phyloP scores from a whole-genome alignment of 1,140 invertebrate genomes.

The Drosophila pseudoananassae region DNA sequence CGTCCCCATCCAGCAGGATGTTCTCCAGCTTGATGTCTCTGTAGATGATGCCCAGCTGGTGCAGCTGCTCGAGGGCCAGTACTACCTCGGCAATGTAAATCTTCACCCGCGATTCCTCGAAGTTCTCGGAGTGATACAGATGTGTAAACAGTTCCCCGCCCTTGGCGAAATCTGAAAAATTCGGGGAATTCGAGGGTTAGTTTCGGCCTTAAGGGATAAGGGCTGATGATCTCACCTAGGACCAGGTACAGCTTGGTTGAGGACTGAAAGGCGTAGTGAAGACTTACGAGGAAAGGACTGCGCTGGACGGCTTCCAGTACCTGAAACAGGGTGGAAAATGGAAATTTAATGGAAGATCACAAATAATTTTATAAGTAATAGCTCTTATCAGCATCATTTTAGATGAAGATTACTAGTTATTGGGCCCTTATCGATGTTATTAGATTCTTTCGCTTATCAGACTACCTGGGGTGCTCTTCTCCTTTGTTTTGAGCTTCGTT shows the following conservation, averaged over 20 bases:
- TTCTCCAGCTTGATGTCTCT: slow-evolving; percentile 98
- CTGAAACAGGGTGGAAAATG: slow-evolving; percentile 78
- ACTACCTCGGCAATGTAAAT: slow-evolving; percentile 97
- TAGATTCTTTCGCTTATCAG: slow-evolving; percentile 8
- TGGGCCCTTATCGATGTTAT: slow-evolving; percentile 7
- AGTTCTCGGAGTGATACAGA: slow-evolving; percentile 94
- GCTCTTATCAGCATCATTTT: too few relatives aligned
- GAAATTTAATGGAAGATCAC: too few relatives aligned
- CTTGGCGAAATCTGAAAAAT: slow-evolving; percentile 93
- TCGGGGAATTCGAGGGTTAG: slow-evolving; percentile 64
- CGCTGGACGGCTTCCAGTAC: slow-evolving; percentile 95
- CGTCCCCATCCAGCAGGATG: slow-evolving; percentile 93
- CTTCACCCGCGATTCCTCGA: slow-evolving; percentile 92
- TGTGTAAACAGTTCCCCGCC: slow-evolving; percentile 97
- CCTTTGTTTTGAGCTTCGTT: slow-evolving; percentile 14
- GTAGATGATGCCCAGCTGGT: slow-evolving; percentile 96
- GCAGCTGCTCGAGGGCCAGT: slow-evolving; percentile 94
- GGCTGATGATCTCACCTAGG: slow-evolving; percentile 88
- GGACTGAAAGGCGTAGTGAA: slow-evolving; percentile 98
- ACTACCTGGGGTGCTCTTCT: neutral
- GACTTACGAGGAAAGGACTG: slow-evolving; percentile 95
- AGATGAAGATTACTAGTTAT: neutral
- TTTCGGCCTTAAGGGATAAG: neutral
- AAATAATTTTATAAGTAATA: too few relatives aligned
- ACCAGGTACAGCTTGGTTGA: slow-evolving; percentile 96